A percentile compares a stretch with the other conserved stretches of the same genome.
These are phyloP conservation scores for Aphodius granarius DNA, from an alignment of 2,888 invertebrate genomes.

Conservation along the genomic window DNA sequence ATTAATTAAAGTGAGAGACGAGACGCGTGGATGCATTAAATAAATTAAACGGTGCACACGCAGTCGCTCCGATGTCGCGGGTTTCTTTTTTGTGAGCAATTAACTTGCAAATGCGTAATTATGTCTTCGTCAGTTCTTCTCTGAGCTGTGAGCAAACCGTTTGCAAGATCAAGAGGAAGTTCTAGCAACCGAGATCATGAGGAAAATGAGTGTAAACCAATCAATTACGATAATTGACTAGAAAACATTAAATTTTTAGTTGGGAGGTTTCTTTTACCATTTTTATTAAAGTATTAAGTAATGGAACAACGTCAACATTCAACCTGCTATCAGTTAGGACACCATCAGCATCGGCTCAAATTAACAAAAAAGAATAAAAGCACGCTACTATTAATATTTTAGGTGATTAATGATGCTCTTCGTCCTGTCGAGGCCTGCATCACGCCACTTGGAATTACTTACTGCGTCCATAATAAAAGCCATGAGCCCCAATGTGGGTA, in stretches of 20 bases:
- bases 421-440: background rate
- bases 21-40: background rate
- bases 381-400: background rate
- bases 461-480: background rate
- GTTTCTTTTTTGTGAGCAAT: background rate
- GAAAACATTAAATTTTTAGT: no score
- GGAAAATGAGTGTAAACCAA: no score
- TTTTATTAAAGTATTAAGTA: no score
- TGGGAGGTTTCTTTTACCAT: no score
- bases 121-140: background rate
- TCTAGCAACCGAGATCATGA: no score
- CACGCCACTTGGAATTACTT: background rate
- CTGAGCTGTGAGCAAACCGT: background rate
- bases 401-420: background rate
- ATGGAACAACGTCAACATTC: no score
- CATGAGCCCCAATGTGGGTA: constrained; percentile 12
- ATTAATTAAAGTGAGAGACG: background rate
- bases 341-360: background rate
- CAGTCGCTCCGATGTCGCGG: background rate
- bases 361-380: background rate
- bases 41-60: background rate
- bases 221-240: no score
- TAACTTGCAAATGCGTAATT: background rate
- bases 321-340: background rate
- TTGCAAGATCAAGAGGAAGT: no score